Conservation (phyloP, 2,113 vertebrate genomes). For the Rhegmatorhina hoffmannsi region DNA sequence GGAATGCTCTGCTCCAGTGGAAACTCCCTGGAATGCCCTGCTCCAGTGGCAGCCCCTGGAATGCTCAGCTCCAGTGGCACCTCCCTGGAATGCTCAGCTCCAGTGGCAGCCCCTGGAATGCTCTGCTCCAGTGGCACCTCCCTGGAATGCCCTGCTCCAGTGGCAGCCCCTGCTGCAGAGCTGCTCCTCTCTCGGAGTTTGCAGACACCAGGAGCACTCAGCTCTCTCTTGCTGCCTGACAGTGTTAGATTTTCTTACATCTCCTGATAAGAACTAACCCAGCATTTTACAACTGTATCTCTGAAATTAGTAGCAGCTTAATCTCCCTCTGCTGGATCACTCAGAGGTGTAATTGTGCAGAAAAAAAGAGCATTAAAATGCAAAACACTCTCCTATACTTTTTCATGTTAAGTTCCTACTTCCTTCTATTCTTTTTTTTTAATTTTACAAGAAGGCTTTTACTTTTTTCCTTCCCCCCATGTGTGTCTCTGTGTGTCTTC, state of each 20-base stretch:
- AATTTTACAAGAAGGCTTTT: constrained; percentile 71
- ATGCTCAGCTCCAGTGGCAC: not conserved
- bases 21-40: rapidly evolving
- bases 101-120: not conserved
- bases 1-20: too few relatives aligned
- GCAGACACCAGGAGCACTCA: not conserved
- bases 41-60: rapidly evolving
- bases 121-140: not conserved
- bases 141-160: not conserved
- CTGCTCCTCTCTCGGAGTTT: not conserved
- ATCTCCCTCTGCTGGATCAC: constrained; percentile 71
- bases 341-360: constrained; percentile 78
- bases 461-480: not conserved
- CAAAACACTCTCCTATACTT: constrained; percentile 70
- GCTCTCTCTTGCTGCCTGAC: not conserved
- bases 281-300: constrained; percentile 48
- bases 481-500: constrained; percentile 19
- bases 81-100: rapidly evolving
- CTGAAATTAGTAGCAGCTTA: constrained; percentile 72
- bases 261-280: constrained; percentile 41
- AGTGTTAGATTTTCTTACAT: not conserved
- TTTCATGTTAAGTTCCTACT: constrained; percentile 71
- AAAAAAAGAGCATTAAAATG: constrained; percentile 78
- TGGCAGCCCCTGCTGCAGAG: not conserved
- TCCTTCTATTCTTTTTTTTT: constrained; percentile 44